phyloP scores from a whole-genome alignment of 2,888 invertebrate species.

The Agelastica alni region DNA sequence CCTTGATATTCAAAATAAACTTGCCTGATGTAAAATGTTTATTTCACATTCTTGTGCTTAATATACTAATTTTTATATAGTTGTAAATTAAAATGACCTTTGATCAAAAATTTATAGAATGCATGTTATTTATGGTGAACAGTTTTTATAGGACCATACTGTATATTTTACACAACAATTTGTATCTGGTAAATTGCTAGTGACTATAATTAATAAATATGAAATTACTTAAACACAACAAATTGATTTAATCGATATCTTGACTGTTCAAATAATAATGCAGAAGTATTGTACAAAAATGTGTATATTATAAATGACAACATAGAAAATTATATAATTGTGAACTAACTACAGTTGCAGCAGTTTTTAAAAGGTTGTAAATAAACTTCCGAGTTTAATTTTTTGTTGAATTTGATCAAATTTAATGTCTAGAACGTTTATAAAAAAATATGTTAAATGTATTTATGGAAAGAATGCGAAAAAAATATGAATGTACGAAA shows the following conservation, averaged over 20 bases:
- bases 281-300: not conserved
- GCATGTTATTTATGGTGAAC: too few species aligned
- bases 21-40: too few species aligned
- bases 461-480: slow-evolving; percentile 20
- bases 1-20: too few species aligned
- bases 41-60: too few species aligned
- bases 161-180: too few species aligned
- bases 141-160: too few species aligned
- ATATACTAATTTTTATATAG: too few species aligned
- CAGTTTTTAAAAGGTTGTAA: slow-evolving; percentile 9
- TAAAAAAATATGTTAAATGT: slow-evolving; percentile 17
- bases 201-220: too few species aligned
- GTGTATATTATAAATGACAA: not conserved
- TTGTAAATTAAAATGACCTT: too few species aligned
- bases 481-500: slow-evolving; percentile 6
- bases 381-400: slow-evolving; percentile 12
- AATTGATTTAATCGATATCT: not conserved
- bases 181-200: too few species aligned
- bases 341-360: not conserved
- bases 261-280: not conserved
- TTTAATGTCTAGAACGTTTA: slow-evolving; percentile 22
- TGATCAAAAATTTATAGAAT: too few species aligned
- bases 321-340: slow-evolving; percentile 2
- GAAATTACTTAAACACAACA: too few species aligned
- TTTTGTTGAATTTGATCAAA: slow-evolving; percentile 19